phyloP scores from a whole-genome alignment of 2,888 invertebrate species.

The Callosobruchus maculatus region DNA sequence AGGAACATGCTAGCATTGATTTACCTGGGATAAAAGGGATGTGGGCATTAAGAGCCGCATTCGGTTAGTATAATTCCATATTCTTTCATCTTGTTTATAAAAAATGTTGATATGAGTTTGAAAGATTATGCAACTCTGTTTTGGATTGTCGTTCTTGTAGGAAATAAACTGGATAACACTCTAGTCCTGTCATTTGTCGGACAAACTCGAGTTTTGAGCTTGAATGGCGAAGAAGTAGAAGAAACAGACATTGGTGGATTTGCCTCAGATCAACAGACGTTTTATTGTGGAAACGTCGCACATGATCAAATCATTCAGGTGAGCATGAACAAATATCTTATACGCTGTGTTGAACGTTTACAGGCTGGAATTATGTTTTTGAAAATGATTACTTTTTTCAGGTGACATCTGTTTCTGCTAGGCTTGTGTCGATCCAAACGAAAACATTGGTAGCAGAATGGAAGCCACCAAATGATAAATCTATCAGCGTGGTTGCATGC shows the following conservation, averaged over 20 bases:
- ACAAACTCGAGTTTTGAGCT: slow-evolving; percentile 84
- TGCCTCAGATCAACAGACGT: slow-evolving; percentile 87
- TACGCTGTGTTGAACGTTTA: background rate
- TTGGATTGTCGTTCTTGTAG: slow-evolving; percentile 13
- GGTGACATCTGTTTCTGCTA: slow-evolving; percentile 64
- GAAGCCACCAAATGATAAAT: slow-evolving; percentile 67
- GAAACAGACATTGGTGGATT: slow-evolving; percentile 94
- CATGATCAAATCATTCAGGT: slow-evolving; percentile 65
- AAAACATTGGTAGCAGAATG: slow-evolving; percentile 68
- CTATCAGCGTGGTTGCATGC: slow-evolving; percentile 86
- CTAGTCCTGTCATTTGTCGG: slow-evolving; percentile 95
- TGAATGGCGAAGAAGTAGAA: slow-evolving; percentile 95
- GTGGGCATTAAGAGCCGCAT: slow-evolving; percentile 86
- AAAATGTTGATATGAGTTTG: background rate
- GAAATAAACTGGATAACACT: slow-evolving; percentile 68
- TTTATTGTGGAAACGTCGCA: slow-evolving; percentile 88
- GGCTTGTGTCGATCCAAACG: slow-evolving; percentile 65
- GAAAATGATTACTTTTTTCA: background rate
- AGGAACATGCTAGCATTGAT: slow-evolving; percentile 97
- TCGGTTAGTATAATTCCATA: slow-evolving; percentile 48
- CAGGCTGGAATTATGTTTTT: background rate
- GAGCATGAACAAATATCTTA: slow-evolving; percentile 36
- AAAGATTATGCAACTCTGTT: too few relatives aligned
- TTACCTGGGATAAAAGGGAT: slow-evolving; percentile 96
- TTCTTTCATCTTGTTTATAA: too few relatives aligned